Evolutionary conservation across 2,888 invertebrate species (phyloP), one percentile per base, ranked within the genome.

Genomic region (Coenonympha arcania): DNA sequence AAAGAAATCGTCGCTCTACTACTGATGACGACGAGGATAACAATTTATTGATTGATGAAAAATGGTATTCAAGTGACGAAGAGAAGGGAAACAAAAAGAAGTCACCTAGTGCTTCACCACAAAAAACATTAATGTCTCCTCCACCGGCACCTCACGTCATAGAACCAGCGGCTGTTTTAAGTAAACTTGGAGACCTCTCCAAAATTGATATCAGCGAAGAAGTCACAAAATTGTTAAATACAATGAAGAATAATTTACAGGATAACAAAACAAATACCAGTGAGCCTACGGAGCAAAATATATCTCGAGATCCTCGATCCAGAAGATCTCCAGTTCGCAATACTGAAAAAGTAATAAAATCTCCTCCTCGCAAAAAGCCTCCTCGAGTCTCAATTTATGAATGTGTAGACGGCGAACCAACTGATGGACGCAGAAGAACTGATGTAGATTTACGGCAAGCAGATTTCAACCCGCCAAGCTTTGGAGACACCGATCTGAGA

Each of bases 21-120:
- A 89, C 87, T 47, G 88, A 88, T 59, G 87, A 88, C 46, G 89
- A 89, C 53, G 89, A 89, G 63, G 89, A 89, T 57, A 88, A 88
- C 50, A 88, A 88, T 69, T 73, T 88, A 58, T 73, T 84, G 54
- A 88, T 88, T 52, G 88, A 88, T 59, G 88, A 88, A 61, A 90
- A 92, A 74, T 94, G 94, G 92, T 94, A 94, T 68, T 94, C 93
- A 1, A 93, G 93, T 68, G 93, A 93, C 61, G 93, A 92, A 61
- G 92, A 91, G 63, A 93, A 92, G 52, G 69, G 72, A 19, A 65
- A 54, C 16, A 86, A 78, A 64, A 76, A 68, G 48, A 83, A 73
- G 52, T 83, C 87, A 19, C 83, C 82, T 9, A 62, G 59, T 37
- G 69, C 72, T 26, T 82, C 85, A n/a, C 83, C 83, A 30, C 65